Evolutionary conservation across 35 echinoderm and acorn worm genomes (phyloP), one percentile per base, ranked within the genome.

Genomic region (Heliocidaris tuberculata): DNA sequence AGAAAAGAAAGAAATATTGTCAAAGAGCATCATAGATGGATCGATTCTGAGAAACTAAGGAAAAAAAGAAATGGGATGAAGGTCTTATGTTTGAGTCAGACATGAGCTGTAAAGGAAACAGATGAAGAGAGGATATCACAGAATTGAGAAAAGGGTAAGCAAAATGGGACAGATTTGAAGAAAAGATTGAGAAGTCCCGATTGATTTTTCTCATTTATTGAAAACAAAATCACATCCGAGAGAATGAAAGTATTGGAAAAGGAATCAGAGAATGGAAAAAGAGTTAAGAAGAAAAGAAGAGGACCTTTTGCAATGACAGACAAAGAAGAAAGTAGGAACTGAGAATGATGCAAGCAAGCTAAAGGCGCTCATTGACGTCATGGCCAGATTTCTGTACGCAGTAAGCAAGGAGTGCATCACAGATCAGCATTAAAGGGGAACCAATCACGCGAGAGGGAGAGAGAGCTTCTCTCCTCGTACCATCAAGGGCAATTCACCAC

Each of bases 321-420:
- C 87, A 48, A 48, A 89, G 87, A 17, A 32, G 31, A 89, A 48
- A 89, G 87, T 47, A 89, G 24, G 87, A 47, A 48, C 31, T 48
- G 47, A 48, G 87, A 47, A 11, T 42, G 87, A 89, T 89, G 87
- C 47, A 89, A 89, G 87, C 47, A n/a, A 89, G 87, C 87, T 89
- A 89, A 89, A 89, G 87, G 87, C 87, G 87, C 31, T 27, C 47
- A 89, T 89, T 89, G 87, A 89, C 87, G 87, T 89, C 87, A 89
- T 48, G 31, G 19, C 87, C 31, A 48, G 47, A 48, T 89, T 32
- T 47, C 31, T 32, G 87, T 48, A 89, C 87, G 87, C 47, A 89
- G 87, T 89, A 32, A 19, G 31, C 17, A 1, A 5, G 31, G 47
- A 89, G 31, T 89, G 32, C 87, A 89, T 89, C 19, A 48, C 19